phyloP scores from a whole-genome alignment of 2,113 vertebrate genomes.

The Anthoscopus minutus region DNA sequence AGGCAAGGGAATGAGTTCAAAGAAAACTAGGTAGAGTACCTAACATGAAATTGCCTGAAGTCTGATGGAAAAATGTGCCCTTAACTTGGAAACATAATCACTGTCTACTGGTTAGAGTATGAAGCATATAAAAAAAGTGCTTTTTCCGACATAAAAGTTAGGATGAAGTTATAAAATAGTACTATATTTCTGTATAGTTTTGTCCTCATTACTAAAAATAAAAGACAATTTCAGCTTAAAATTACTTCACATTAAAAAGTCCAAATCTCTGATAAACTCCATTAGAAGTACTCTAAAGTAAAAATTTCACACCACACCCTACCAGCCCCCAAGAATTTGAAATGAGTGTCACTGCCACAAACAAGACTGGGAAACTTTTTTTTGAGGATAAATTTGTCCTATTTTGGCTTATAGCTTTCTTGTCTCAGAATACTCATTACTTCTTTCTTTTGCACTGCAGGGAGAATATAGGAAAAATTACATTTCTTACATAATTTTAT shows the following conservation, averaged over 20 bases:
- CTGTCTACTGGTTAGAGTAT: not conserved
- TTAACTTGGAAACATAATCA: not conserved
- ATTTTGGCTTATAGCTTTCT: not conserved
- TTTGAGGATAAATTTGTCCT: not conserved
- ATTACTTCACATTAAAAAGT: not conserved
- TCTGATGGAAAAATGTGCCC: not conserved
- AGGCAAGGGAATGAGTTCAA: not conserved
- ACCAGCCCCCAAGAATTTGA: not conserved
- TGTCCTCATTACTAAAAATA: not conserved
- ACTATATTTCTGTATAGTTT: not conserved
- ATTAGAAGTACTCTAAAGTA: not conserved
- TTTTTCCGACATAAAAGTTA: not conserved
- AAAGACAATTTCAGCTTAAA: not conserved
- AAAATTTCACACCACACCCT: not conserved
- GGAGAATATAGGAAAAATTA: not conserved
- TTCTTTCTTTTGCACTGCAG: not conserved
- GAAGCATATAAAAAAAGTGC: not conserved
- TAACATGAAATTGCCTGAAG: not conserved
- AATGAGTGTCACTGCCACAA: not conserved
- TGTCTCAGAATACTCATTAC: not conserved
- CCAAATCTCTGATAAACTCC: not conserved
- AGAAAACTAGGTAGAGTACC: not conserved
- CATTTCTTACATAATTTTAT: not conserved
- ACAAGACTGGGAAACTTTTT: not conserved
- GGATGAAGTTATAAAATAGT: not conserved